These are phyloP conservation scores for Iguana delicatissima DNA, from an alignment of 2,797 vertebrate genomes.

Conservation along the genomic window DNA sequence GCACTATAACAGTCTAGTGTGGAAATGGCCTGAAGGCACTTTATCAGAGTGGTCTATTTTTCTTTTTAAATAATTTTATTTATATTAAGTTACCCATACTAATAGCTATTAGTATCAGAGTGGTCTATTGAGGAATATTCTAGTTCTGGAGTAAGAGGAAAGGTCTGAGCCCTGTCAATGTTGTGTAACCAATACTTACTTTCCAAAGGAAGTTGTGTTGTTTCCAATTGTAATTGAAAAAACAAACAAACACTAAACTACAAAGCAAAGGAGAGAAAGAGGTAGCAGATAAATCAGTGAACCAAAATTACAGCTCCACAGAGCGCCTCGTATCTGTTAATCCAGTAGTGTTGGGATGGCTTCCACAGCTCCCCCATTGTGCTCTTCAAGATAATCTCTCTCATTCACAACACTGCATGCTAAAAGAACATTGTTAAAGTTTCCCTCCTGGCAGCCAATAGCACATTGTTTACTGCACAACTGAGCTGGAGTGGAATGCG, in stretches of 20 bases:
- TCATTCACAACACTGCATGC: constrained; percentile 11
- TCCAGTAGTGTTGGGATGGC: constrained; percentile 1
- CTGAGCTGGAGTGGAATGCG: constrained; percentile 27
- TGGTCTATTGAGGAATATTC: background rate
- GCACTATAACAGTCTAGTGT: too few relatives aligned
- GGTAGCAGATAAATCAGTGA: background rate
- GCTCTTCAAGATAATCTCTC: constrained; percentile 29
- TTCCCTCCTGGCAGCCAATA: constrained; percentile 19
- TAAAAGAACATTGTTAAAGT: background rate
- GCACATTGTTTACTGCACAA: constrained; percentile 28
- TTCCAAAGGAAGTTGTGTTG: background rate
- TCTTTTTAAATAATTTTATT: too few relatives aligned
- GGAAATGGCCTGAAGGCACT: too few relatives aligned
- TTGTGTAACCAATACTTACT: background rate
- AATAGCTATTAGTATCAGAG: too few relatives aligned
- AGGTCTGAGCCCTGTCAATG: accelerated
- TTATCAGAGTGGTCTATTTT: too few relatives aligned
- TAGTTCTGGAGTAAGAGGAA: background rate
- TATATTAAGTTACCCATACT: too few relatives aligned
- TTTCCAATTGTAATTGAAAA: background rate
- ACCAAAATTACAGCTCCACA: constrained; percentile 13
- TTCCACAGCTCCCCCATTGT: constrained; percentile 18
- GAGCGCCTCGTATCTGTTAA: constrained; percentile 6
- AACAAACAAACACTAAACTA: background rate
- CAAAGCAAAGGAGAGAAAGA: background rate